These are phyloP conservation scores for Ophioninae sp. DNA, from an alignment of 2,888 invertebrate species.

Conservation along the genomic window DNA sequence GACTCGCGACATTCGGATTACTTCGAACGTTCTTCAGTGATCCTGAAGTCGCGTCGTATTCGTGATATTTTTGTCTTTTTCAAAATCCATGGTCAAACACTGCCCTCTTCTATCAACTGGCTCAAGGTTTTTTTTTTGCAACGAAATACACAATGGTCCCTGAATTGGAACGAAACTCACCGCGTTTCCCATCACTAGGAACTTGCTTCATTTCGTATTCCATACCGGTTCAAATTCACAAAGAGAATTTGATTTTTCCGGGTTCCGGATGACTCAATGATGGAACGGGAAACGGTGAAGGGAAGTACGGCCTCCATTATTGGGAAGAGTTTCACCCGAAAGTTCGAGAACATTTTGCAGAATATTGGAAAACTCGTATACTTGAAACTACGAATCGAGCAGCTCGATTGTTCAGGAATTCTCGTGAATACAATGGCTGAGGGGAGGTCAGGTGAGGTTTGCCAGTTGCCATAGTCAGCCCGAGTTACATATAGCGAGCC, in stretches of 20 bases:
- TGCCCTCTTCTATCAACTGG: neutral
- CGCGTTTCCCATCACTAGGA: neutral
- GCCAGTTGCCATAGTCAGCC: neutral
- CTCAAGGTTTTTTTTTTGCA: neutral
- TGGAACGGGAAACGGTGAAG: neutral
- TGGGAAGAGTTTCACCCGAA: neutral
- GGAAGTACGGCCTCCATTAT: neutral
- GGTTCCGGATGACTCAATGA: neutral
- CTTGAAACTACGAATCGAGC: conserved; percentile 11
- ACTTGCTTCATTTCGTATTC: neutral
- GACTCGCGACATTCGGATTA: conserved; percentile 31
- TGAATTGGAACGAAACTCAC: neutral
- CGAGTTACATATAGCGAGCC: neutral
- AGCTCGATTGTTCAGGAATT: conserved; percentile 33
- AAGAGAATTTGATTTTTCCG: neutral
- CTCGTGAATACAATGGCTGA: conserved; percentile 23
- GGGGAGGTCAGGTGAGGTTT: conserved; percentile 20
- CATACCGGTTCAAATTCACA: neutral
- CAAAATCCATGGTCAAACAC: neutral
- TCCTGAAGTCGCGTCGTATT: neutral
- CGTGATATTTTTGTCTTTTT: neutral
- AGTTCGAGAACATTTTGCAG: conserved; percentile 5
- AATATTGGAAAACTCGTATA: conserved; percentile 18
- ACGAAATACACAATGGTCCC: neutral
- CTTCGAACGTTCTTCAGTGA: conserved; percentile 5